Conservation (phyloP, 2,888 invertebrate genomes). For the Zele albiditarsus region DNA sequence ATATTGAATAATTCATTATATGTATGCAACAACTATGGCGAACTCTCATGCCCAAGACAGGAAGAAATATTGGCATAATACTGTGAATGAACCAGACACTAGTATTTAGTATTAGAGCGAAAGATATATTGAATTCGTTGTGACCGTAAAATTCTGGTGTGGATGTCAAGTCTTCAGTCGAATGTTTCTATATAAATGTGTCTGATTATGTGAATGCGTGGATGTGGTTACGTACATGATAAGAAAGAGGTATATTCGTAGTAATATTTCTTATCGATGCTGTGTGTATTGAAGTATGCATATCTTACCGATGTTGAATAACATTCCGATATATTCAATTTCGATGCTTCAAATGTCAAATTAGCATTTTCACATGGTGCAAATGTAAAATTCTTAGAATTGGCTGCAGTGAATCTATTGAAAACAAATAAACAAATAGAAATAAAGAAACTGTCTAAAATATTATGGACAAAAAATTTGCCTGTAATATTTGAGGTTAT, state of each 20-base stretch:
- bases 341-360: slow-evolving; percentile 38
- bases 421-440: not conserved
- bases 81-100: no score
- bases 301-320: slow-evolving; percentile 55
- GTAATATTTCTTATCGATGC: not conserved
- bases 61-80: no score
- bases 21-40: no score
- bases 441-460: not conserved
- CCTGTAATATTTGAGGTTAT: not conserved
- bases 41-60: no score
- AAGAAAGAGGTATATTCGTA: no score
- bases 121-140: no score
- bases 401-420: slow-evolving; percentile 21
- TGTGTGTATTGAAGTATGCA: not conserved
- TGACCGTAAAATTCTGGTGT: no score
- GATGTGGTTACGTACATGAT: not conserved
- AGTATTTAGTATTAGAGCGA: no score
- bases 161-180: no score
- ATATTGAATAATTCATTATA: no score
- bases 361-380: slow-evolving; percentile 67
- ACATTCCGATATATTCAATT: slow-evolving; percentile 42
- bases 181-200: no score
- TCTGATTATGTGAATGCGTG: no score
- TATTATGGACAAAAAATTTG: not conserved
- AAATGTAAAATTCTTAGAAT: slow-evolving; percentile 64